These are phyloP conservation scores for Vanacampus margaritifer DNA, from an alignment of 2,113 vertebrate species.

Conservation along the genomic window DNA sequence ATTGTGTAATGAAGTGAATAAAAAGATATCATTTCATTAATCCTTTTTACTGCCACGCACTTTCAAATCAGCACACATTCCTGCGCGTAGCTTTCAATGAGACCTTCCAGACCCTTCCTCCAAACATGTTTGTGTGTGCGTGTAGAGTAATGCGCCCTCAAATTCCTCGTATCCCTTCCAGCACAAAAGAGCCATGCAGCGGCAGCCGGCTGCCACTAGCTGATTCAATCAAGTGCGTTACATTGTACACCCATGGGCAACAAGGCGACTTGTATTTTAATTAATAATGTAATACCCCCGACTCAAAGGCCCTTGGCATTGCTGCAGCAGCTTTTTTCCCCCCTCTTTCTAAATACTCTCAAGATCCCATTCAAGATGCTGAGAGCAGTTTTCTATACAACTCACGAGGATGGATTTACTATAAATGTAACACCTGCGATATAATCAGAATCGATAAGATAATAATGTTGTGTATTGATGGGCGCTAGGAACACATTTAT, in stretches of 20 bases:
- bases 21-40: background rate
- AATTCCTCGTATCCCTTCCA: constrained; percentile 86
- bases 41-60: constrained; percentile 27
- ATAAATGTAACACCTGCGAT: constrained; percentile 20
- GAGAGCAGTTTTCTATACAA: constrained; percentile 54
- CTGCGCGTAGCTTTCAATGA: constrained; percentile 49
- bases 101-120: constrained; percentile 68
- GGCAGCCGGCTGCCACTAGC: constrained; percentile 76
- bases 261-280: constrained; percentile 94
- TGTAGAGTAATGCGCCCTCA: constrained; percentile 83
- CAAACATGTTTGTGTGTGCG: constrained; percentile 70
- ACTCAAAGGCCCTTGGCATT: constrained; percentile 87
- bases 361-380: constrained; percentile 79
- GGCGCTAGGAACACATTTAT: background rate
- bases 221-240: constrained; percentile 98
- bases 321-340: constrained; percentile 63
- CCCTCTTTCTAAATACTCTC: constrained; percentile 85
- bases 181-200: constrained; percentile 85
- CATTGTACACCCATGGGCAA: constrained; percentile 95
- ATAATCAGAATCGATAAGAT: background rate
- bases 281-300: constrained; percentile 89
- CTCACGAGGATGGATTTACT: constrained; percentile 53
- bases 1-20: background rate
- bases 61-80: constrained; percentile 43
- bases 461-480: background rate